Percentiles rank a stretch among this genome's conserved stretches.
Evolutionary conservation across 2,797 vertebrate species (phyloP).

Genomic region (Limosa lapponica): DNA sequence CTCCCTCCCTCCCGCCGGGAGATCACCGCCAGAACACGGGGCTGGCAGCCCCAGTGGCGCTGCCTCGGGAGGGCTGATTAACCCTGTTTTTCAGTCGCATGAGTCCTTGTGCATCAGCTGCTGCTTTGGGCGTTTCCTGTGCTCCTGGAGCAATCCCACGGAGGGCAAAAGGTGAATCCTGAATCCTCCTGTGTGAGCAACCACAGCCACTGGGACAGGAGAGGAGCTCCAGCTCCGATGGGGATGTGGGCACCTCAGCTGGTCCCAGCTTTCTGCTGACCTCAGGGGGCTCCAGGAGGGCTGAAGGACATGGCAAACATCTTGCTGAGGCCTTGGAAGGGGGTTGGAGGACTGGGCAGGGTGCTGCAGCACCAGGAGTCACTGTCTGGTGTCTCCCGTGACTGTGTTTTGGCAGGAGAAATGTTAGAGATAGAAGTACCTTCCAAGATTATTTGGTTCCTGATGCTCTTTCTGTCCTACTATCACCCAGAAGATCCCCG

Average conservation of each 20-base stretch:
- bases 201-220: fast-evolving
- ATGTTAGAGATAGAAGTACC: background rate
- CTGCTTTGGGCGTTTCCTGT: background rate
- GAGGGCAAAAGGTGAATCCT: fast-evolving
- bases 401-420: background rate
- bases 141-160: background rate
- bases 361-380: background rate
- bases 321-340: background rate
- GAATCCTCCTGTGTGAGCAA: fast-evolving
- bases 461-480: fast-evolving
- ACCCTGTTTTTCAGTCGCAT: background rate
- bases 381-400: background rate
- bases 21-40: fast-evolving
- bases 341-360: background rate
- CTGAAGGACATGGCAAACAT: background rate
- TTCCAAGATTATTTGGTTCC: background rate
- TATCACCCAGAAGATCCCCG: background rate
- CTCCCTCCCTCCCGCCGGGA: fast-evolving
- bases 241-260: fast-evolving
- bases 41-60: fast-evolving
- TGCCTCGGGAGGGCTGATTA: background rate
- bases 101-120: background rate
- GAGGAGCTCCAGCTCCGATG: fast-evolving
- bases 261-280: background rate
- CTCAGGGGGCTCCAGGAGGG: background rate